Evolutionary conservation across 2,888 invertebrate species (phyloP).

Genomic region (Pachydiplax longipennis): DNA sequence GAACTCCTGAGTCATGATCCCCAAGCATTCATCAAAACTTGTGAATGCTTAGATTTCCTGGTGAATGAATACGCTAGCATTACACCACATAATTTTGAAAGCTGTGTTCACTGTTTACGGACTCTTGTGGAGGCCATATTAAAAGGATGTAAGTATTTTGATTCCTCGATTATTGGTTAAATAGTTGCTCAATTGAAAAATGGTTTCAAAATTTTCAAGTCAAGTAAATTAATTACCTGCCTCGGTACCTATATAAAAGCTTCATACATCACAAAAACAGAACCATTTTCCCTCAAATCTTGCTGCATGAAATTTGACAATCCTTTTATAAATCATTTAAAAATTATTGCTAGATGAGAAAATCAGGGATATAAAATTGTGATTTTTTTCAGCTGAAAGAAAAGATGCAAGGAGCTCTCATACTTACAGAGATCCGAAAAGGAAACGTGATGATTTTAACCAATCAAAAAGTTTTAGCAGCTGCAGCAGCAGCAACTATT

Average conservation of each 20-base stretch:
- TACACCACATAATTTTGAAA: conserved; percentile 95
- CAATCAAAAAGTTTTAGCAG: conserved; percentile 51
- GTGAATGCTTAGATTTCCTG: conserved; percentile 93
- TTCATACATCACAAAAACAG: no score
- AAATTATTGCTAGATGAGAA: no score
- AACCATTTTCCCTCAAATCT: no score
- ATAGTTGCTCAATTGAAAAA: neutral
- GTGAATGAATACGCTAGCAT: conserved; percentile 97
- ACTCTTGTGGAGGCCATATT: conserved; percentile 92
- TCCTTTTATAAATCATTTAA: no score
- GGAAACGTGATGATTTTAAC: conserved; percentile 56
- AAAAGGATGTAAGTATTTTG: conserved; percentile 64
- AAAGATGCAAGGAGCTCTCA: conserved; percentile 54
- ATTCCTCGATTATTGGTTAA: conserved; percentile 47
- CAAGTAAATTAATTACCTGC: neutral
- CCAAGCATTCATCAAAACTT: conserved; percentile 84
- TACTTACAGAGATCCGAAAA: conserved; percentile 55
- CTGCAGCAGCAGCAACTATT: conserved; percentile 49
- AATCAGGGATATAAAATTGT: no score
- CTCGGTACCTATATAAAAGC: no score
- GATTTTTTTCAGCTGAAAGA: conserved; percentile 49
- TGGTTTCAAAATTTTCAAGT: neutral
- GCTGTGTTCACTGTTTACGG: conserved; percentile 88
- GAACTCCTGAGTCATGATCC: conserved; percentile 79
- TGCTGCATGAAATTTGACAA: no score